Conservation (phyloP, 2,888 invertebrate genomes). For the Scaeva pyrastri region DNA sequence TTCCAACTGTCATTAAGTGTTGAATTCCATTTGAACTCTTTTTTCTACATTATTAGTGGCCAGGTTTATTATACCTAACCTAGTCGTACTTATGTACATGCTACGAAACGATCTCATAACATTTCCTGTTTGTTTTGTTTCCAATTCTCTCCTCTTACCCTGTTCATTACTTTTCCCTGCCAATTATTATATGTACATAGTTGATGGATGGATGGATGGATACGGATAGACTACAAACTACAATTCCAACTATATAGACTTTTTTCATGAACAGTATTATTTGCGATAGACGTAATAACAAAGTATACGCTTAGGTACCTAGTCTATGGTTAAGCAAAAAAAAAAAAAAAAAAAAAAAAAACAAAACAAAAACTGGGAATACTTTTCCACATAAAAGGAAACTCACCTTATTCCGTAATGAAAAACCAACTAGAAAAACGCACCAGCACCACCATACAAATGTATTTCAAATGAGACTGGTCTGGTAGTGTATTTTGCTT, state of each 20-base stretch:
- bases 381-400: conserved; percentile 74
- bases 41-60: conserved; percentile 48
- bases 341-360: neutral
- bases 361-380: conserved; percentile 69
- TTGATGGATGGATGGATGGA: conserved; percentile 45
- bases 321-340: neutral
- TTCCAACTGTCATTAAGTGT: conserved; percentile 19
- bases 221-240: conserved; percentile 27
- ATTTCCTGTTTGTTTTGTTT: conserved; percentile 71
- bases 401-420: conserved; percentile 75
- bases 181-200: conserved; percentile 34
- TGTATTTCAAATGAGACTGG: conserved; percentile 68
- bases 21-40: conserved; percentile 33
- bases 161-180: conserved; percentile 1
- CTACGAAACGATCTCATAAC: conserved; percentile 64
- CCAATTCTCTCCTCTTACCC: conserved; percentile 19
- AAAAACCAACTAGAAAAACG: conserved; percentile 71
- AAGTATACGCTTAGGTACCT: conserved; percentile 43
- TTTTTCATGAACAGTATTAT: conserved; percentile 61
- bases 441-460: conserved; percentile 62
- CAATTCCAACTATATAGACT: conserved; percentile 28
- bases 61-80: conserved; percentile 38
- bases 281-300: conserved; percentile 67
- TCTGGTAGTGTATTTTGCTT: conserved; percentile 35
- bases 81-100: neutral